A percentile compares a stretch with the other conserved stretches of the same genome.
phyloP scores from a whole-genome alignment of 2,797 vertebrate genomes.

The Hydrophis major region DNA sequence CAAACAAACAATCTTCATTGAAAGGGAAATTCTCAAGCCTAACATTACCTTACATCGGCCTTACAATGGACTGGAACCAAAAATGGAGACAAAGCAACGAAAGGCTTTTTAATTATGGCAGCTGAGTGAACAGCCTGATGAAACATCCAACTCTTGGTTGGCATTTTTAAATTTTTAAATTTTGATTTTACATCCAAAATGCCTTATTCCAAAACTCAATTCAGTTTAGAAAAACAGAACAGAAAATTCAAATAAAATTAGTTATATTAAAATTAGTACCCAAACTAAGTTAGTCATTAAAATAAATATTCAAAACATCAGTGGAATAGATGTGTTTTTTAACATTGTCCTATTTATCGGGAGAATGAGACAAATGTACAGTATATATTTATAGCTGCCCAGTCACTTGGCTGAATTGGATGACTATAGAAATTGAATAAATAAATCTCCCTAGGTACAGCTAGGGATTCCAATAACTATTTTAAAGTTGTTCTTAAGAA shows the following conservation, averaged over 20 bases:
- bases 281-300: neutral
- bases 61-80: no score
- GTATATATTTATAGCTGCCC: no score
- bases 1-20: no score
- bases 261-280: neutral
- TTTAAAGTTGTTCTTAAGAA: neutral
- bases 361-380: neutral
- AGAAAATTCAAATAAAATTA: neutral
- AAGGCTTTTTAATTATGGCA: no score
- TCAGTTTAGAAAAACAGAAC: neutral
- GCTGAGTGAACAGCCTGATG: neutral
- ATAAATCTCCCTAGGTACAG: no score
- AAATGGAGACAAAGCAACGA: no score
- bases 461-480: neutral
- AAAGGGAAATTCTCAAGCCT: no score
- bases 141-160: neutral
- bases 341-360: neutral
- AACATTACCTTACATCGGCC: no score
- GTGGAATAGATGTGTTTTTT: neutral
- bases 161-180: neutral
- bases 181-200: neutral
- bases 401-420: no score
- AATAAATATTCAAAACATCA: neutral
- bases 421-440: no score
- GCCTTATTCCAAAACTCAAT: neutral